Evolutionary conservation across 2,888 invertebrate species (phyloP), one percentile per base, ranked within the genome.

Genomic region (Dermolepida albohirtum): DNA sequence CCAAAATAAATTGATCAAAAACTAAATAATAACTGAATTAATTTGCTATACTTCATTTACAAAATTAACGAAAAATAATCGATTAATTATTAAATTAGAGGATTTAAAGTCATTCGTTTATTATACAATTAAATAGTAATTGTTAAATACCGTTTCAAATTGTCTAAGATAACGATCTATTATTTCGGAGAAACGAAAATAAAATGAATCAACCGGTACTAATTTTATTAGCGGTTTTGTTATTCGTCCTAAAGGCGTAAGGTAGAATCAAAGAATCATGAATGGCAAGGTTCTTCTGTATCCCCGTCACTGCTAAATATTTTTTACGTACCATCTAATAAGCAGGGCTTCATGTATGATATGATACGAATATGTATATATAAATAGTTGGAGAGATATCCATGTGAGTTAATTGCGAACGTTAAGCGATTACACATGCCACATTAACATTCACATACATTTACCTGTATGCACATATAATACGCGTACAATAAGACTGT

Each of bases 311-410:
- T 44, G 59, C 14, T 39, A 7, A 39, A 40, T 16, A 62, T 62
- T 47, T 62, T 57, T 47, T 47, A 17, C 43, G 27, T 34, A 39
- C 22, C 57, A 57, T 57, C 29, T 62, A 62, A 34, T 14, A 62
- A 62, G 29, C 47, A 34, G 44, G 22, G 59, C 29, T 29, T 49
- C 47, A 16, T 47, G 16, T 16, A 62, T 34, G 59, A 47, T 34
- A 47, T 34, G 59, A 8, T 34, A 34, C 34, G 59, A 47, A 62
- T 62, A 47, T 62, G 39, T 29, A 49, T 22, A 8, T 50, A 49
- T 44, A 66, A 62, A 66, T 51, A 66, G 59, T 39, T 59, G 47
- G 47, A 47, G 59, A 47, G 14, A 47, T 39, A 47, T 62, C 16
- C 59, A 34, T 34, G 47, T 14, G 47, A 62, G 59, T 62, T 62